These are phyloP conservation scores for Junco hyemalis DNA, from an alignment of 2,113 vertebrate genomes.

Conservation along the genomic window DNA sequence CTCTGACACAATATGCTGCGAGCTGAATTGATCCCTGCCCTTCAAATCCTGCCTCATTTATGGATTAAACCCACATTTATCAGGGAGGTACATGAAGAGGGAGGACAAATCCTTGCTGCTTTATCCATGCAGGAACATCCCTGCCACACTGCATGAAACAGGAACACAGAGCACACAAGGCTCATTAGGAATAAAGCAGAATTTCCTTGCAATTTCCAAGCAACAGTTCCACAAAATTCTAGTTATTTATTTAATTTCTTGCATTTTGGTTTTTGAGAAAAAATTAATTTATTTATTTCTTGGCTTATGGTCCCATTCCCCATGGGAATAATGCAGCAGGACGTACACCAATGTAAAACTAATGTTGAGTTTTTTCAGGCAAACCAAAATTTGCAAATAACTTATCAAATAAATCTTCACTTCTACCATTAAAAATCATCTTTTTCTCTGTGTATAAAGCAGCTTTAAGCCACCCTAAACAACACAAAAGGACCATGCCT, in stretches of 20 bases:
- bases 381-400: neutral
- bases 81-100: neutral
- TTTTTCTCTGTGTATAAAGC: neutral
- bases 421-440: neutral
- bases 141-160: neutral
- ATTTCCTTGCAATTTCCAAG: neutral
- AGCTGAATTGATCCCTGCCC: neutral
- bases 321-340: neutral
- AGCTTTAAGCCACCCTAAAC: neutral
- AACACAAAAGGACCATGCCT: neutral
- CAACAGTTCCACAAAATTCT: neutral
- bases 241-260: neutral
- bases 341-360: neutral
- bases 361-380: neutral
- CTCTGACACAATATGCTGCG: neutral
- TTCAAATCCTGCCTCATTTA: neutral
- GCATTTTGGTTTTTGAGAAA: too few species aligned
- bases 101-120: neutral
- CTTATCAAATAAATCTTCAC: neutral
- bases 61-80: neutral
- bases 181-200: neutral
- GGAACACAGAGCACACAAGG: neutral
- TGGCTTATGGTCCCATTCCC: neutral
- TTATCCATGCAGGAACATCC: neutral
- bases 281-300: too few species aligned